A percentile compares a stretch with the other conserved stretches of the same genome.
These are phyloP conservation scores for Rhinogobius similis DNA, from an alignment of 2,113 vertebrate species.

Conservation along the genomic window DNA sequence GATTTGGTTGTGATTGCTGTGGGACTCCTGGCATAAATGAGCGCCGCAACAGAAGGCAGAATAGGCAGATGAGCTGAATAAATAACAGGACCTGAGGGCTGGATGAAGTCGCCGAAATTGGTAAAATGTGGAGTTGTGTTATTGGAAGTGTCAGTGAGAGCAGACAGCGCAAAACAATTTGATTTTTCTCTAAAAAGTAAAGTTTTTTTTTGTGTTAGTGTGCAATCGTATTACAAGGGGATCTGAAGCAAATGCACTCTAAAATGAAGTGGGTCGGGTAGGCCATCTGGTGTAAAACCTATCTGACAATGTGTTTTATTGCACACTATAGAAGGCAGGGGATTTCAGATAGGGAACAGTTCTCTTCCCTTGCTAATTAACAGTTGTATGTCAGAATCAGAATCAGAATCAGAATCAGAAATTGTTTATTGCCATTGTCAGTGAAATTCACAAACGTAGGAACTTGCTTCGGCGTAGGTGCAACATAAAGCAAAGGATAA, in stretches of 20 bases:
- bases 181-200: not conserved
- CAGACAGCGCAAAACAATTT: slow-evolving; percentile 27
- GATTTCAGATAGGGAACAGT: not conserved
- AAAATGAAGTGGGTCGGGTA: too few species aligned
- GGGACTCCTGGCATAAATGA: slow-evolving; percentile 19
- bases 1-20: slow-evolving; percentile 15
- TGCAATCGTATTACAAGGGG: not conserved
- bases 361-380: not conserved
- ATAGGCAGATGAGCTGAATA: slow-evolving; percentile 28
- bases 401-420: too few species aligned
- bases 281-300: too few species aligned
- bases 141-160: slow-evolving; percentile 29
- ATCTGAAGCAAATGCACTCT: too few species aligned
- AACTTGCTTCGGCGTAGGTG: too few species aligned
- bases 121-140: slow-evolving; percentile 33
- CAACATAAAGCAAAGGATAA: too few species aligned
- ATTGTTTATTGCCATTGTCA: too few species aligned
- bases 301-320: not conserved
- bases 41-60: slow-evolving; percentile 13
- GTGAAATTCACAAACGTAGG: too few species aligned
- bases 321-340: not conserved
- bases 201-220: not conserved
- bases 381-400: too few species aligned
- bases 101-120: slow-evolving; percentile 15
- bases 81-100: slow-evolving; percentile 16